Evolutionary conservation across 2,113 vertebrate genomes (phyloP).

Genomic region (Neolamprologus modestus): DNA sequence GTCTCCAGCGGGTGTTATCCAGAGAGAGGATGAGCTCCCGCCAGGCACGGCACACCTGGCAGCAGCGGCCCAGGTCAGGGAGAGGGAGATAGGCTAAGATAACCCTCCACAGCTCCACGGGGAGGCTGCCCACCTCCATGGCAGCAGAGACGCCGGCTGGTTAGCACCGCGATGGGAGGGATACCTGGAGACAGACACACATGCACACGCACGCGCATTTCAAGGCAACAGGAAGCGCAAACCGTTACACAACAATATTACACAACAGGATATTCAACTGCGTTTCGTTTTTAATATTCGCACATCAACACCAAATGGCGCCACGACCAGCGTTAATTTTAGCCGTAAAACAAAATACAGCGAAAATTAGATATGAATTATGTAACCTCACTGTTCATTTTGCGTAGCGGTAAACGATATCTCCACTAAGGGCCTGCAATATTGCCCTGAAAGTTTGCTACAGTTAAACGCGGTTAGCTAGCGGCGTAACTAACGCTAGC

Average conservation of each 20-base stretch:
- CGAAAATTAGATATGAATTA: neutral
- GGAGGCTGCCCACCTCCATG: conserved; percentile 77
- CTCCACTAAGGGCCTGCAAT: neutral
- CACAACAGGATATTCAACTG: neutral
- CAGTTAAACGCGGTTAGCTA: neutral
- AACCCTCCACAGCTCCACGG: conserved; percentile 80
- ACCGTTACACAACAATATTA: neutral
- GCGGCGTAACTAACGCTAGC: neutral
- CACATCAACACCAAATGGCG: neutral
- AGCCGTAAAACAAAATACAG: neutral
- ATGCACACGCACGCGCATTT: neutral
- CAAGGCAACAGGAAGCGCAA: neutral
- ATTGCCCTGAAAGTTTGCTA: neutral
- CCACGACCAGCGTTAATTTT: neutral
- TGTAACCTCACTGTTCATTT: neutral
- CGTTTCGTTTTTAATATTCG: neutral
- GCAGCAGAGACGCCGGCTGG: conserved; percentile 30
- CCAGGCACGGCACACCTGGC: conserved; percentile 83
- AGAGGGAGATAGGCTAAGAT: conserved; percentile 80
- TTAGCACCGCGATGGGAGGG: neutral
- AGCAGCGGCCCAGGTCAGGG: conserved; percentile 83
- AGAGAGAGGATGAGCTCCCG: conserved; percentile 81
- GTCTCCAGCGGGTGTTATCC: conserved; percentile 87
- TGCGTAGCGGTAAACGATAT: neutral
- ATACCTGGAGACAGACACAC: conserved; percentile 20